Percentiles rank a stretch among this genome's conserved stretches.
phyloP scores from a whole-genome alignment of 2,888 invertebrate genomes.

The Sympetrum striolatum region DNA sequence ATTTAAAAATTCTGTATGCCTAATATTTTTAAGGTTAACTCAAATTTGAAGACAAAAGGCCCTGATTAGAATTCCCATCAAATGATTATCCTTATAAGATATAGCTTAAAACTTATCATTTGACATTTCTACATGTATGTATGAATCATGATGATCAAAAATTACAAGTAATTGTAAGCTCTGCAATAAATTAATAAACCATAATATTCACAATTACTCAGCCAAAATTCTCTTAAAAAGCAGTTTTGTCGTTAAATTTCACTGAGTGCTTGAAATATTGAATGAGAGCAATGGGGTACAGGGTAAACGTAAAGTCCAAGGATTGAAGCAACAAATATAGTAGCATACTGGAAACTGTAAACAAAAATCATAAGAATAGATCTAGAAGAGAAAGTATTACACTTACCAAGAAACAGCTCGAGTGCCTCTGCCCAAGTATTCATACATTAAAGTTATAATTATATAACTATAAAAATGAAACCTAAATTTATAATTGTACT shows the following conservation, averaged over 20 bases:
- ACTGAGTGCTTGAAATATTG: conserved; percentile 49
- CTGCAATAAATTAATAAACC: conserved; percentile 1
- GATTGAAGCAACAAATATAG: conserved; percentile 53
- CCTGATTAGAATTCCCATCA: background rate
- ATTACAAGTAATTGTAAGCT: conserved; percentile 5
- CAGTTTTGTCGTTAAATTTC: conserved; percentile 47
- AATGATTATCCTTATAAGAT: background rate
- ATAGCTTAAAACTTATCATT: background rate
- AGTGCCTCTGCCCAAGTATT: conserved; percentile 20
- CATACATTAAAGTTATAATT: background rate
- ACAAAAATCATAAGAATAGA: conserved; percentile 1
- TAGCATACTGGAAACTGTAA: conserved; percentile 31
- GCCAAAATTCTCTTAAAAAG: conserved; percentile 16
- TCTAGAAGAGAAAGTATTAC: conserved; percentile 8
- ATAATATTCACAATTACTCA: background rate
- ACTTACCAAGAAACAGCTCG: conserved; percentile 9
- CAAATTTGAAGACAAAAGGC: background rate
- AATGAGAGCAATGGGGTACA: conserved; percentile 45
- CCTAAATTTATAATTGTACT: background rate
- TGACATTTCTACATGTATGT: background rate
- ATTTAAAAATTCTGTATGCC: background rate
- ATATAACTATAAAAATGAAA: background rate
- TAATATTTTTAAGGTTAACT: background rate
- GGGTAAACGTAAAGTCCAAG: conserved; percentile 46
- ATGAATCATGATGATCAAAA: conserved; percentile 18